A percentile compares a stretch with the other conserved stretches of the same genome.
Evolutionary conservation across 2,888 invertebrate species (phyloP).

Genomic region (Parnassius orleans): DNA sequence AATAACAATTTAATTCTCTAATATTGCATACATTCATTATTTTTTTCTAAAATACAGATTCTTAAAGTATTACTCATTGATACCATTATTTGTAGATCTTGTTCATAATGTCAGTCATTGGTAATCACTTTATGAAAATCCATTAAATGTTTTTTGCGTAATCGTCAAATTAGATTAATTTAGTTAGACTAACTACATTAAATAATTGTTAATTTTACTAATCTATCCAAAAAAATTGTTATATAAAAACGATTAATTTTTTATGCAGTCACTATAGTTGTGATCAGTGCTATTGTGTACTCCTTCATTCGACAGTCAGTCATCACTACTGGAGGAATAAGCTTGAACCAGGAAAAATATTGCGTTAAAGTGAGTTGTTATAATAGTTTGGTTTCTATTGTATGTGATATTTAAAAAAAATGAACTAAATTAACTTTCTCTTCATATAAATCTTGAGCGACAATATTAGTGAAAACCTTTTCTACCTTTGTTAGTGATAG

Average conservation of each 20-base stretch:
- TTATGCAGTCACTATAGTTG: conserved; percentile 1
- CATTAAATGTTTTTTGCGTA: conserved; percentile 11
- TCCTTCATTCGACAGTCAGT: background rate
- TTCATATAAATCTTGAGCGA: no score
- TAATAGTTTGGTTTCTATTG: background rate
- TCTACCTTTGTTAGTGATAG: no score
- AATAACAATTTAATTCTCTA: no score
- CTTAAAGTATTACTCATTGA: no score
- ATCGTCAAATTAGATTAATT: conserved; percentile 6
- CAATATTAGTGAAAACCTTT: no score
- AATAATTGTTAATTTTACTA: conserved; percentile 7
- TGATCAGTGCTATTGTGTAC: background rate
- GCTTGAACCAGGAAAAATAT: background rate
- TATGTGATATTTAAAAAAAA: background rate
- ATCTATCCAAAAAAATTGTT: conserved; percentile 2
- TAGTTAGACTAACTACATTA: background rate
- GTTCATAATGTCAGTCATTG: background rate
- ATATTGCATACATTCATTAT: no score
- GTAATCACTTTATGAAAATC: conserved; percentile 1
- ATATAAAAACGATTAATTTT: conserved; percentile 7
- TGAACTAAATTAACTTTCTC: no score
- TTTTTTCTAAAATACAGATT: no score
- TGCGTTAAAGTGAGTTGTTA: background rate
- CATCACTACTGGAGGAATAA: background rate
- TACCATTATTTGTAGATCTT: background rate